Conservation (phyloP, 2,113 vertebrate genomes). For the Pteropus alecto region DNA sequence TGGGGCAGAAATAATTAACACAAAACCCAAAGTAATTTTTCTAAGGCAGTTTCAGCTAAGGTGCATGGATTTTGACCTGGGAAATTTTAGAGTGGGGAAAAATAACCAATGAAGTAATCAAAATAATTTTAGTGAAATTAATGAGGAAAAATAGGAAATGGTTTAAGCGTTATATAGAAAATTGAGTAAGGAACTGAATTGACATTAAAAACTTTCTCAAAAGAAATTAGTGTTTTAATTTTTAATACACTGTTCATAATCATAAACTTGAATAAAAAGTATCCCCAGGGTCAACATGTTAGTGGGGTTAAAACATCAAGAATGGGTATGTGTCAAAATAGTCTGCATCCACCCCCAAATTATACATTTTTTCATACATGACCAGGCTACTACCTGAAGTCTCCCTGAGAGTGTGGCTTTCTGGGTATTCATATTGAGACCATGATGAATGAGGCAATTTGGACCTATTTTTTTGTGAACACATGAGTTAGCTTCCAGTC, state of each 20-base stretch:
- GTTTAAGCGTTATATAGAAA: background rate
- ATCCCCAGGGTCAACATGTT: background rate
- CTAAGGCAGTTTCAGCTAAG: background rate
- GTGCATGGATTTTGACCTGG: background rate
- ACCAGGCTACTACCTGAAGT: background rate
- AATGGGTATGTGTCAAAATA: background rate
- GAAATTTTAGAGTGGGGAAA: background rate
- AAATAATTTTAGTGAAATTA: slow-evolving; percentile 30
- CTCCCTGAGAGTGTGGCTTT: background rate
- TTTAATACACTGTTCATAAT: background rate
- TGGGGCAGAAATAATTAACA: background rate
- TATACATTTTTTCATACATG: background rate
- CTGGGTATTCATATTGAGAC: background rate
- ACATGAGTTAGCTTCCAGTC: background rate
- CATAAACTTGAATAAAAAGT: slow-evolving; percentile 7
- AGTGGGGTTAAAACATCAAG: background rate
- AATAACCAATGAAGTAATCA: background rate
- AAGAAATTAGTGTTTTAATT: background rate
- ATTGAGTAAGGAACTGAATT: background rate
- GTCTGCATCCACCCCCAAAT: background rate
- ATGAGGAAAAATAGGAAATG: background rate
- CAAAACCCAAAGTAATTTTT: slow-evolving; percentile 26
- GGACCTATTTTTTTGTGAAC: background rate
- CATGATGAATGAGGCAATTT: background rate
- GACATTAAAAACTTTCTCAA: background rate